These are phyloP conservation scores for Phenganax marumi DNA, from an alignment of 92 coral and sea anemone species.

Conservation along the genomic window DNA sequence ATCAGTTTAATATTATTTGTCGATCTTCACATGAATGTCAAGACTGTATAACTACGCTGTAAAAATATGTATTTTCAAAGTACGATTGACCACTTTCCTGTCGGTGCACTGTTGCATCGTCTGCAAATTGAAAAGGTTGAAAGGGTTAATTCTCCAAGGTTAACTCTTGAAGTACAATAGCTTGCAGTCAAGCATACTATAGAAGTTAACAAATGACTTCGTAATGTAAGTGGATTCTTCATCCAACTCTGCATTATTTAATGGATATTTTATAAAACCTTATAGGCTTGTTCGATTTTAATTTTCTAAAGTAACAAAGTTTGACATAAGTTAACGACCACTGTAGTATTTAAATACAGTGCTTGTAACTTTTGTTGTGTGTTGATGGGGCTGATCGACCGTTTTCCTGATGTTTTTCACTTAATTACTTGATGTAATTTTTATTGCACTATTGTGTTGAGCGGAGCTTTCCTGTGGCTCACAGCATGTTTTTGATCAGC, in stretches of 20 bases:
- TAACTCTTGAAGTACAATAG: background rate
- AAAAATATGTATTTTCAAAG: too few relatives aligned
- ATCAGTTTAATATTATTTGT: too few relatives aligned
- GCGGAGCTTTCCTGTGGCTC: slow-evolving; percentile 9
- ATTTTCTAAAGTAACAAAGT: too few relatives aligned
- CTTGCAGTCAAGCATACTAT: slow-evolving; percentile 14
- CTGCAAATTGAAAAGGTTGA: background rate
- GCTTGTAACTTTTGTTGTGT: background rate
- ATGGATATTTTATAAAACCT: too few relatives aligned
- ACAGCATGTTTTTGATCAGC: background rate
- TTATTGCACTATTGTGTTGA: slow-evolving; percentile 9
- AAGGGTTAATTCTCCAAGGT: background rate
- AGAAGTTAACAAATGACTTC: background rate
- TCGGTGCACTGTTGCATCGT: background rate
- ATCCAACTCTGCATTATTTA: background rate
- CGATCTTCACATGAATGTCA: too few relatives aligned
- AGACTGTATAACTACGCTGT: too few relatives aligned
- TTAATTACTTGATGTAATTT: slow-evolving; percentile 3
- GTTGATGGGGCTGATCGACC: background rate
- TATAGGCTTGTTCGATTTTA: too few relatives aligned
- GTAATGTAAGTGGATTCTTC: background rate
- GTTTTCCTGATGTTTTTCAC: background rate
- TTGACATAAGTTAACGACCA: too few relatives aligned
- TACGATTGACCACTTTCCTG: too few relatives aligned
- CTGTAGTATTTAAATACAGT: background rate